Base-by-base conservation (phyloP, 2,888 invertebrate species). In the Coleophora flavipennella region DNA sequence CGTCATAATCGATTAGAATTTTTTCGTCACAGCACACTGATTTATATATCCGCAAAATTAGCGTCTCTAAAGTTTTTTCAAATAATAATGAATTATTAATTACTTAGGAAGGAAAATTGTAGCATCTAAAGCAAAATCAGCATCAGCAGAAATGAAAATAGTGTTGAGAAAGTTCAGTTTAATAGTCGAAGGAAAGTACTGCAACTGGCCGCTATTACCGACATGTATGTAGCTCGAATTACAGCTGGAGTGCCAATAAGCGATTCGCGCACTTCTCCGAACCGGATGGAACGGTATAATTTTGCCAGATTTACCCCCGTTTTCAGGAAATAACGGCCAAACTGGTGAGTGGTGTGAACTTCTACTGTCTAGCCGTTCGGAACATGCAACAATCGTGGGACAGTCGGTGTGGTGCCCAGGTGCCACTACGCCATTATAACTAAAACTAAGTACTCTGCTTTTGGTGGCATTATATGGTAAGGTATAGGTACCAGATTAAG, bases 241-340 rank as follows among this genome's bases (percentile, higher is more conserved):
- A 41, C 38, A 58, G 50, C 33, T 46, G 53, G 50, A 64, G 55
- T 62, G 67, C 73, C 76, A 78, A 79, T 79, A 44, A 51, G 55
- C 51, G n/a, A n/a, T 57, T 56, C 60, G 49, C 46, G 56, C 66
- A 62, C 62, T 55, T 59, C 53, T 46, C 53, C 55, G 59, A 51
- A 54, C 53, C 55, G 59, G 51, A 54, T 54, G 44, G 51, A n/a
- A 58, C 50, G 42, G 53, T 54, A 59, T 45, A 77, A 80, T 83
- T 84, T 83, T 79, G 83, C 81, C 81, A 80, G 81, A 78, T 79
- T 79, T 79, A 80, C 81, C 79, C n/a, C 65, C 59, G 53, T 46
- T 48, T 56, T 58, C 51, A 61, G 80, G 80, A 73, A 83, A 81
- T 84, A 84, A 81, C 83, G 83, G 83, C 81, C 81, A 80, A 67